Percentiles rank a stretch among this genome's conserved stretches.
phyloP scores from a whole-genome alignment of 1,140 invertebrate species.

The Drosophila asahinai region DNA sequence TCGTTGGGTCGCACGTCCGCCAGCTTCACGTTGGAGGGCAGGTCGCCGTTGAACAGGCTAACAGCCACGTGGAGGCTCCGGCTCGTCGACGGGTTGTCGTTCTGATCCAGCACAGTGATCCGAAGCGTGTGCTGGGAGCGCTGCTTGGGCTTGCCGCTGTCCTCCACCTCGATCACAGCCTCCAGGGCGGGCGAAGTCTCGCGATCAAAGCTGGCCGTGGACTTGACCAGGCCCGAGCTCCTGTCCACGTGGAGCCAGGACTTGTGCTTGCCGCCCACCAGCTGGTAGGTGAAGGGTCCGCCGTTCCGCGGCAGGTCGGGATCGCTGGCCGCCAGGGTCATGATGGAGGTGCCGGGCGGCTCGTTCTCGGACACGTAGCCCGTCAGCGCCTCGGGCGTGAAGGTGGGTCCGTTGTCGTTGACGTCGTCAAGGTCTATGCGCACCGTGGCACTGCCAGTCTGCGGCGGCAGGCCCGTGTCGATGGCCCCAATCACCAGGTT shows the following conservation, averaged over 20 bases:
- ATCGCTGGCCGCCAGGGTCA: conserved; percentile 94
- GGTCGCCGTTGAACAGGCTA: conserved; percentile 90
- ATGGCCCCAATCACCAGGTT: conserved; percentile 95
- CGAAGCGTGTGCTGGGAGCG: conserved; percentile 91
- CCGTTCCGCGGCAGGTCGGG: conserved; percentile 96
- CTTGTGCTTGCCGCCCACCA: conserved; percentile 92
- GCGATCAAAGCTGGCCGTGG: conserved; percentile 92
- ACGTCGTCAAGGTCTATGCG: conserved; percentile 91
- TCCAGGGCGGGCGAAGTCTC: conserved; percentile 91
- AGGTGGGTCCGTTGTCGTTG: conserved; percentile 96
- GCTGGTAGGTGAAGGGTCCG: conserved; percentile 93
- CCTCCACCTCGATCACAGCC: conserved; percentile 93
- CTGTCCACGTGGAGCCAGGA: conserved; percentile 87
- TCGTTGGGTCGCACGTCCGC: conserved; percentile 97
- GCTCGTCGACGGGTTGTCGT: conserved; percentile 95
- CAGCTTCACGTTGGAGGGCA: conserved; percentile 90
- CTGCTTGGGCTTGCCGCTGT: conserved; percentile 94
- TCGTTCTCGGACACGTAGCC: conserved; percentile 95
- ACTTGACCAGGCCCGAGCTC: conserved; percentile 92
- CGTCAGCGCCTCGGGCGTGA: conserved; percentile 89
- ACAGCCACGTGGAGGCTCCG: conserved; percentile 93
- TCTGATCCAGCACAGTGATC: conserved; percentile 94
- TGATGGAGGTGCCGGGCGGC: conserved; percentile 92
- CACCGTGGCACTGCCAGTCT: conserved; percentile 94
- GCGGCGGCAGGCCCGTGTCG: conserved; percentile 94